phyloP scores from a whole-genome alignment of 2,113 vertebrate genomes.

The Anolis carolinensis region DNA sequence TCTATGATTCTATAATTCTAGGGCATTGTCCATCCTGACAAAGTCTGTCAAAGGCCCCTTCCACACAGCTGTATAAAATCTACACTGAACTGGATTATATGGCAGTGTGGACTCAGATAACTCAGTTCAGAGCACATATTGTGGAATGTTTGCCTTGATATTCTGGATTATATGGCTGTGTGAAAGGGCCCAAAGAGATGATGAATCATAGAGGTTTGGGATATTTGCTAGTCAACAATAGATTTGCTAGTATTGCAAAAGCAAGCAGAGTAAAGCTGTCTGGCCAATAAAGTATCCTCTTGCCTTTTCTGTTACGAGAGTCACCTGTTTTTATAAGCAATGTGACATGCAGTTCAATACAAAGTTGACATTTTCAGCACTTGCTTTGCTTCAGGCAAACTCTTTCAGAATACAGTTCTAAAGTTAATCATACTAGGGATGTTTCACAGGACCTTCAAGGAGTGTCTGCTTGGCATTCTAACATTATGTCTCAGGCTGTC shows the following conservation, averaged over 20 bases:
- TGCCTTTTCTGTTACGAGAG: background rate
- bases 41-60: too few relatives aligned
- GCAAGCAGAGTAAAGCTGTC: background rate
- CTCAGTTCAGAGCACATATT: too few relatives aligned
- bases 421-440: conserved; percentile 22
- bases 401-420: conserved; percentile 47
- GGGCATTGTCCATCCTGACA: too few relatives aligned
- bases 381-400: conserved; percentile 47
- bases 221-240: background rate
- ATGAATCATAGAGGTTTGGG: background rate
- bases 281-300: background rate
- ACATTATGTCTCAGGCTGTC: conserved; percentile 37
- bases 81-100: too few relatives aligned
- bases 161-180: too few relatives aligned
- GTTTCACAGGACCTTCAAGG: conserved; percentile 35
- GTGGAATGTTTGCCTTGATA: too few relatives aligned
- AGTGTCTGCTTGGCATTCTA: conserved; percentile 27
- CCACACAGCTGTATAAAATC: too few relatives aligned
- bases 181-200: background rate
- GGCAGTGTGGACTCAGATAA: too few relatives aligned
- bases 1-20: too few relatives aligned
- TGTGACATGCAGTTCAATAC: background rate
- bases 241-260: background rate
- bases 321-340: background rate
- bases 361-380: conserved; percentile 44